Evolutionary conservation across 2,888 invertebrate species (phyloP), one percentile per base, ranked within the genome.

Genomic region (Macrosiphum euphorbiae): DNA sequence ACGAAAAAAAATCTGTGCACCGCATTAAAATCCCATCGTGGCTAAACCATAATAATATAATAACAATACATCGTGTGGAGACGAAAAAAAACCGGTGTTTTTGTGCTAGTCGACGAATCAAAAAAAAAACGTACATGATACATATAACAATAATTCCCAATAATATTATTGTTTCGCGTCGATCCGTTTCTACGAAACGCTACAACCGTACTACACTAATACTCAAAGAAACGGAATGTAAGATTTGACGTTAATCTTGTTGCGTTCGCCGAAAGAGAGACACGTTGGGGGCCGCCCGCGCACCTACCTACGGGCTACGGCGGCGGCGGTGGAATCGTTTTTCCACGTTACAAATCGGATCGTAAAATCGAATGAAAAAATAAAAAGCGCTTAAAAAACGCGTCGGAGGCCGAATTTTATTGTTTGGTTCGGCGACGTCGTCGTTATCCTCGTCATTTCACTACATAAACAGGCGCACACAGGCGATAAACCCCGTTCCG

Each of bases 361-460:
- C 61, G 24, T 61, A 61, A 90, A 90, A 90, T 44, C 13, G 88
- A 88, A n/a, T 10, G 26, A 13, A 4, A 58, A 58, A 58, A 58
- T 0, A 20, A 28, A 44, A 61, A 89, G 61, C 35, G 28, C 7
- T 8, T 86, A 47, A 11, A 11, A 78, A 44, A 47, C 86, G 7
- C 35, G 88, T 88, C 88, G 89, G 90, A 90, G 47, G 61, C 44
- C 47, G 61, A 61, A 90, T 90, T 90, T 90, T 61, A 61, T 90
- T 90, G 88, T 90, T 61, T 10, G n/a, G 24, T 41, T 55, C 88
- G 41, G 55, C 26, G 35, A 35, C 88, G 88, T 52, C 58, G 88
- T 52, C 28, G 47, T 86, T 86, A 86, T 86, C 44, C 16, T 47
- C 47, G 86, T 86, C 28, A 78, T 67, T 85, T 44, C 16, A 47